Conservation (phyloP, 2,888 invertebrate species). For the Nephrotoma appendiculata region DNA sequence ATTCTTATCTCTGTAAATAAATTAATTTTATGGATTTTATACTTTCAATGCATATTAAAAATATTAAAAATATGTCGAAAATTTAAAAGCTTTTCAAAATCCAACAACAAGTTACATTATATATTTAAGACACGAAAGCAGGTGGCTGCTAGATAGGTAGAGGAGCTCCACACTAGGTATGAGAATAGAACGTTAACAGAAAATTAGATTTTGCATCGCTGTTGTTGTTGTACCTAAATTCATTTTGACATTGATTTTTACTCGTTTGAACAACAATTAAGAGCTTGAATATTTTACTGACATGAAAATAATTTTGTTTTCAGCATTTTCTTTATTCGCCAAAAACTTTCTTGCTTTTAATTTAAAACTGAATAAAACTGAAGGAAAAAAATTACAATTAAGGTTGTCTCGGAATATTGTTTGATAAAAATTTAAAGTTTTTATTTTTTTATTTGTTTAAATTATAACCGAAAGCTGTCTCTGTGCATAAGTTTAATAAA, state of each 20-base stretch:
- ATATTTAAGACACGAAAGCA: background rate
- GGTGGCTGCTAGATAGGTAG: background rate
- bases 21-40: background rate
- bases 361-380: too few species aligned
- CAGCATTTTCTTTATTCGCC: background rate
- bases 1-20: background rate
- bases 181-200: background rate
- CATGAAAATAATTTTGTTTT: background rate
- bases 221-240: background rate
- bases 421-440: background rate
- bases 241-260: background rate
- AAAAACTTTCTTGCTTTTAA: background rate
- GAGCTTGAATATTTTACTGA: background rate
- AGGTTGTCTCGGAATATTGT: background rate
- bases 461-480: background rate
- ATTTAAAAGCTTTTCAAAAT: background rate
- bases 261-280: background rate
- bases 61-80: background rate
- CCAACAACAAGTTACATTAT: background rate
- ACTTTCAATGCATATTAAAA: background rate
- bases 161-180: background rate
- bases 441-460: background rate
- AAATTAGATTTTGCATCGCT: background rate
- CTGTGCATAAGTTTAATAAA: background rate
- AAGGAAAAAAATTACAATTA: background rate